Evolutionary conservation across 2,113 vertebrate genomes (phyloP).

Genomic region (Lamprologus speciosus): DNA sequence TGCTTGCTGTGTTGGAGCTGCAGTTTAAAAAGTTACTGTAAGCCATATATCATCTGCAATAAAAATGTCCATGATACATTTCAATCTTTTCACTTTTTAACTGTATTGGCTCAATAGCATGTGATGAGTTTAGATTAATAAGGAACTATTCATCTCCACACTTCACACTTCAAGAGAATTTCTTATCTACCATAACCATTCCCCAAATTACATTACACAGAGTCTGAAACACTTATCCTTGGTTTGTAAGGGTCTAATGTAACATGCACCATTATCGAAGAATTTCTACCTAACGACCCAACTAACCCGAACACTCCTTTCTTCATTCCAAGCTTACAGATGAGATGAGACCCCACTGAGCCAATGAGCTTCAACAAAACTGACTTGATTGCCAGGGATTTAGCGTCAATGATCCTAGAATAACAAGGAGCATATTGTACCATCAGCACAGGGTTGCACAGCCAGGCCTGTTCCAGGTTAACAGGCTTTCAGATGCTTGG

Average conservation of each 20-base stretch:
- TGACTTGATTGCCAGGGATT: constrained; percentile 66
- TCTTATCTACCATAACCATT: constrained; percentile 38
- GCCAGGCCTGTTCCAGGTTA: constrained; percentile 57
- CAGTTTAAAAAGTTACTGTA: constrained; percentile 10
- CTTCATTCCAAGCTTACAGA: constrained; percentile 35
- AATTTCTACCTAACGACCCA: constrained; percentile 65
- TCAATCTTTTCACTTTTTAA: neutral
- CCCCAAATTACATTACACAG: constrained; percentile 41
- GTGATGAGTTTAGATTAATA: constrained; percentile 22
- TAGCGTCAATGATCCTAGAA: constrained; percentile 73
- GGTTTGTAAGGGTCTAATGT: constrained; percentile 60
- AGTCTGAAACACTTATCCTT: constrained; percentile 46
- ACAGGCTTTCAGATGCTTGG: constrained; percentile 46
- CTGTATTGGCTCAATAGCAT: neutral
- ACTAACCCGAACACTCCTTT: constrained; percentile 45
- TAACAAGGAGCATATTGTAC: constrained; percentile 74
- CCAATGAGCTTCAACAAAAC: constrained; percentile 73
- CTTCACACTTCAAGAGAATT: constrained; percentile 34
- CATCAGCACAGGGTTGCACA: constrained; percentile 51
- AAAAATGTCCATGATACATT: neutral
- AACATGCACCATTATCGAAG: constrained; percentile 61
- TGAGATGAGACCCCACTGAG: constrained; percentile 64
- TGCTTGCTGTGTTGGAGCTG: neutral
- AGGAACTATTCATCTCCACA: constrained; percentile 33
- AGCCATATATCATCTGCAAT: constrained; percentile 10